These are phyloP conservation scores for Cyclophora albipunctata DNA, from an alignment of 2,888 invertebrate genomes.

Conservation along the genomic window DNA sequence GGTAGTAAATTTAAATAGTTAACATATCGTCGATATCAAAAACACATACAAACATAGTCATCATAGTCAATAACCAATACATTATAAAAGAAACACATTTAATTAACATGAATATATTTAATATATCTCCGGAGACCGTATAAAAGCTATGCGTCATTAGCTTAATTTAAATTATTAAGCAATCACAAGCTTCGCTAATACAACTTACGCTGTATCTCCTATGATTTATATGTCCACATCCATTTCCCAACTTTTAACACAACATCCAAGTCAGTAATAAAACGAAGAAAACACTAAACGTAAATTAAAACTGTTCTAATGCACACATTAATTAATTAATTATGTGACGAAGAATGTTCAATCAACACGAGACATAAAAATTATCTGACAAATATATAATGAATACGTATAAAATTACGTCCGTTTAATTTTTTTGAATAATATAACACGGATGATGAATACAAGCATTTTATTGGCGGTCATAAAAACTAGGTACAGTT, in stretches of 20 bases:
- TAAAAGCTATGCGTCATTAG: conserved; percentile 51
- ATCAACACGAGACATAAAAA: conserved; percentile 59
- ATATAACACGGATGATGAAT: conserved; percentile 32
- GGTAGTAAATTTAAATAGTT: too few species aligned
- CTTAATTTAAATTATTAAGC: conserved; percentile 59
- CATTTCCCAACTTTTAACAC: conserved; percentile 47
- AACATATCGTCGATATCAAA: too few species aligned
- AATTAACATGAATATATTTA: conserved; percentile 29
- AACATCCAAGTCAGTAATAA: conserved; percentile 47
- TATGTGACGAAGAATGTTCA: conserved; percentile 54
- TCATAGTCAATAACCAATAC: conserved; percentile 14
- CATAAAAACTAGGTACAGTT: conserved; percentile 34
- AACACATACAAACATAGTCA: conserved; percentile 15
- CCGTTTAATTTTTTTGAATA: conserved; percentile 24
- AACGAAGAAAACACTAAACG: conserved; percentile 48
- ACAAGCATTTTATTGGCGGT: conserved; percentile 35
- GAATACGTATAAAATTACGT: conserved; percentile 45
- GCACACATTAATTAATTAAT: conserved; percentile 65
- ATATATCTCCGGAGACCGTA: conserved; percentile 5
- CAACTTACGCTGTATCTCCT: conserved; percentile 41
- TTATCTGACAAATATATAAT: conserved; percentile 55
- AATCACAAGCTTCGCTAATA: conserved; percentile 45
- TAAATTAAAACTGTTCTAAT: conserved; percentile 54
- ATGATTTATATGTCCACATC: conserved; percentile 47
- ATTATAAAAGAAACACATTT: conserved; percentile 32